Percentiles rank a stretch among this genome's conserved stretches.
Conservation (phyloP, 2,113 vertebrate species). For the Cacatua alba region DNA sequence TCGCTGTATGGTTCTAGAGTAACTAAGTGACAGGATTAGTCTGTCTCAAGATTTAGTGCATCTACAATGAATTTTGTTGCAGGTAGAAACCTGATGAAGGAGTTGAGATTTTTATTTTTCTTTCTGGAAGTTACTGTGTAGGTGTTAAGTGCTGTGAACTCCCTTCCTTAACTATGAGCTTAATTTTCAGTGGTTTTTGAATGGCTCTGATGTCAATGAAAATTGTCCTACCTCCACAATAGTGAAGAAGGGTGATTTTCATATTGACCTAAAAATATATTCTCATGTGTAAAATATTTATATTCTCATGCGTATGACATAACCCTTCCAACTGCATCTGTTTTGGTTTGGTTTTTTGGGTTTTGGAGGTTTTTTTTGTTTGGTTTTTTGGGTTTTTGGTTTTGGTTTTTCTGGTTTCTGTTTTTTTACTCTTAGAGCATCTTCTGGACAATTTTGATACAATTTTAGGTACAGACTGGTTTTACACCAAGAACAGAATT, state of each 20-base stretch:
- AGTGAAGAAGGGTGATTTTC: background rate
- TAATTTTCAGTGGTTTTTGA: background rate
- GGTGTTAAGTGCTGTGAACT: background rate
- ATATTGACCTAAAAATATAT: background rate
- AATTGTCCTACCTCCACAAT: background rate
- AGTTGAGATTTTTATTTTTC: background rate
- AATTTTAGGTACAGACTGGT: background rate
- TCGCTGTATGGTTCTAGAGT: background rate
- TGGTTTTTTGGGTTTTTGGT: too few species aligned
- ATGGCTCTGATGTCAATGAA: background rate
- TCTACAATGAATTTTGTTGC: background rate
- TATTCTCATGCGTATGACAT: background rate
- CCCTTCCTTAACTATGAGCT: background rate
- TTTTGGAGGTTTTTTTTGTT: too few species aligned
- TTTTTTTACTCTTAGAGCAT: background rate
- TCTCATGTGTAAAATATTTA: background rate
- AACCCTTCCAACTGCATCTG: background rate
- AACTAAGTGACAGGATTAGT: background rate
- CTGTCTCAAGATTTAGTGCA: background rate
- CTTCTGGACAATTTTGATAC: background rate
- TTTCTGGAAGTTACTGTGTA: background rate
- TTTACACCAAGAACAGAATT: background rate
- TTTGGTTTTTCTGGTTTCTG: background rate
- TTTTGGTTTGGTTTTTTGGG: background rate
- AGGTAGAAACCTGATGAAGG: background rate